Evolutionary conservation across 2,113 vertebrate genomes (phyloP), one percentile per base, ranked within the genome.

Genomic region (Brachionichthys hirsutus): DNA sequence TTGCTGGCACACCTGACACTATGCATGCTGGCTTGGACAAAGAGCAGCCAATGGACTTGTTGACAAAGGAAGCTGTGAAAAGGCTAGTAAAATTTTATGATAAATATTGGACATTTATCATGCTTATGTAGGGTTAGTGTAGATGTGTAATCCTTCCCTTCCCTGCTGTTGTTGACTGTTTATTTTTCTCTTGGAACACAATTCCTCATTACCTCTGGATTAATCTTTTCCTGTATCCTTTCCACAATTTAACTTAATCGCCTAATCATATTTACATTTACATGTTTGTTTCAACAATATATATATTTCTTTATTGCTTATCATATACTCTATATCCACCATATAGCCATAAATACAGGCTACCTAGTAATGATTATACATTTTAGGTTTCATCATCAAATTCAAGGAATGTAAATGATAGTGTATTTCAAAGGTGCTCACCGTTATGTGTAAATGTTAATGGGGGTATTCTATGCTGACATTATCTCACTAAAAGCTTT

Each of bases 51-150:
- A 74, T 87, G 77, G 80, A 85, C 49, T 83, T 83, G 18, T 75
- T 69, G 69, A 82, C 52, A 2, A 42, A 66, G 81, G 88, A 92
- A 34, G 77, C 85, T 14, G 60, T 72, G 15, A 93, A 92, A 95
- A 99, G 96, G 97, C 95, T 91, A 95, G 97, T 98, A 86, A 44
- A 73, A 45, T 56, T 45, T 79, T 89, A 94, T 94, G 86, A 95
- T 95, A 93, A 93, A 94, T 94, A 92, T 49, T 66, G 17, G 52
- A 89, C 91, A 93, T 94, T 94, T 93, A 92, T 94, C 85, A 92
- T 94, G 84, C 83, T 78, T 10, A 38, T 50, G 16, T 67, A 71
- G 73, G 49, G 24, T n/a, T n/a, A n/a, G n/a, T n/a, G n/a, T 7
- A 17, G 54, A 67, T 51, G 36, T 69, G 0, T 15, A 59, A 15